A percentile compares a stretch with the other conserved stretches of the same genome.
Evolutionary conservation across 2,797 vertebrate genomes (phyloP).

Genomic region (Antrozous pallidus): DNA sequence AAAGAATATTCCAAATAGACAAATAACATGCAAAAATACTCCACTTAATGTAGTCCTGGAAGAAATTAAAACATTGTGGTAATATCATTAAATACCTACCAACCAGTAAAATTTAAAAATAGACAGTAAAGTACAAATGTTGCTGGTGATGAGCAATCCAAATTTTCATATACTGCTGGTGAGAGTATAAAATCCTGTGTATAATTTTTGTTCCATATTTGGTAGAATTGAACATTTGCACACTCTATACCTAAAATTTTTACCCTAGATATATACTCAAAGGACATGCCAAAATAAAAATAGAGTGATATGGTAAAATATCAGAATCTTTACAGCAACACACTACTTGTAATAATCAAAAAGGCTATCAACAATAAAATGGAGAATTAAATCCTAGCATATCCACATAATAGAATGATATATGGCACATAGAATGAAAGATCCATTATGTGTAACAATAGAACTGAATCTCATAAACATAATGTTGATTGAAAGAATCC

Average conservation of each 20-base stretch:
- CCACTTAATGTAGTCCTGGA: neutral
- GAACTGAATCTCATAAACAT: neutral
- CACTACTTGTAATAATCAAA: neutral
- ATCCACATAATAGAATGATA: neutral
- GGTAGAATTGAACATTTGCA: neutral
- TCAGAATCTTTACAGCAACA: neutral
- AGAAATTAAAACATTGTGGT: neutral
- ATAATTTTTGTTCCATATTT: neutral
- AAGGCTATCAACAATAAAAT: neutral
- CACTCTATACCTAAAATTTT: neutral
- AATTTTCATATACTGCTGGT: neutral
- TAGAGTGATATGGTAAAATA: neutral
- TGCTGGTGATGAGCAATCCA: neutral
- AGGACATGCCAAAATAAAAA: neutral
- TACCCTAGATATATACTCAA: neutral
- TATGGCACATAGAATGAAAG: neutral
- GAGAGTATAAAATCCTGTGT: neutral
- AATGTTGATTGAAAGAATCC: neutral
- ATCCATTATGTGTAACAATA: neutral
- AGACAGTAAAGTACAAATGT: neutral
- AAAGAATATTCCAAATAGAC: neutral
- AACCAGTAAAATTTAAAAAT: neutral
- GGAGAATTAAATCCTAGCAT: neutral
- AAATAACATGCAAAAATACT: neutral
- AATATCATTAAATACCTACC: neutral